These are phyloP conservation scores for Epistrophella euchroma DNA, from an alignment of 2,888 invertebrate genomes.

Conservation along the genomic window DNA sequence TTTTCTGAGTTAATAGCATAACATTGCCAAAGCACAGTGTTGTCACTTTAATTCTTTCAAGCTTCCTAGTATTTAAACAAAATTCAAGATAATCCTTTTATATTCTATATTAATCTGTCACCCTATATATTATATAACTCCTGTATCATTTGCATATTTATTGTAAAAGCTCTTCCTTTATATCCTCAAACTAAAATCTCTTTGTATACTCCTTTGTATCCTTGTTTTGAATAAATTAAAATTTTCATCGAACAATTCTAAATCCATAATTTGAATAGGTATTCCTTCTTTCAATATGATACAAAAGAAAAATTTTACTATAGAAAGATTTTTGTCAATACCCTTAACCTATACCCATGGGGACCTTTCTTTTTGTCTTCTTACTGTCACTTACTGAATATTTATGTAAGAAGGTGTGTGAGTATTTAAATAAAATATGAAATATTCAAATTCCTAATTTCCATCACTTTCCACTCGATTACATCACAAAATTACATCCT, in stretches of 20 bases:
- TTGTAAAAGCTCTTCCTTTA: background rate
- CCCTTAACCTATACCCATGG: background rate
- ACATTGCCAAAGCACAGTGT: no score
- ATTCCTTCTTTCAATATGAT: background rate
- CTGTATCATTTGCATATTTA: constrained; percentile 39
- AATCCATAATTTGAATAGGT: constrained; percentile 25
- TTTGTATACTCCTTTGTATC: background rate
- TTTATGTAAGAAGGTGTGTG: background rate
- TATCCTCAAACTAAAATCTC: background rate
- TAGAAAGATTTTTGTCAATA: constrained; percentile 13
- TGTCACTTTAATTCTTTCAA: background rate
- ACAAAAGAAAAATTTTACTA: background rate
- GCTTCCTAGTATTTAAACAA: background rate
- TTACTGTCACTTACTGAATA: background rate
- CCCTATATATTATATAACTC: constrained; percentile 15
- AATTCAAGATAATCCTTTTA: constrained; percentile 15
- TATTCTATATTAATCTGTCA: background rate
- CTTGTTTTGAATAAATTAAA: constrained; percentile 42
- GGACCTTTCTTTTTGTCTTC: background rate
- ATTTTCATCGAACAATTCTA: background rate
- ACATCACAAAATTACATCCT: constrained; percentile 70
- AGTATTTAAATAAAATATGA: constrained; percentile 49
- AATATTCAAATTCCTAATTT: constrained; percentile 73
- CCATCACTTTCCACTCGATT: constrained; percentile 73
- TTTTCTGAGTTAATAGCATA: no score